Base-by-base conservation (phyloP, 2,888 invertebrate genomes). In the Mycalesis mineus region DNA sequence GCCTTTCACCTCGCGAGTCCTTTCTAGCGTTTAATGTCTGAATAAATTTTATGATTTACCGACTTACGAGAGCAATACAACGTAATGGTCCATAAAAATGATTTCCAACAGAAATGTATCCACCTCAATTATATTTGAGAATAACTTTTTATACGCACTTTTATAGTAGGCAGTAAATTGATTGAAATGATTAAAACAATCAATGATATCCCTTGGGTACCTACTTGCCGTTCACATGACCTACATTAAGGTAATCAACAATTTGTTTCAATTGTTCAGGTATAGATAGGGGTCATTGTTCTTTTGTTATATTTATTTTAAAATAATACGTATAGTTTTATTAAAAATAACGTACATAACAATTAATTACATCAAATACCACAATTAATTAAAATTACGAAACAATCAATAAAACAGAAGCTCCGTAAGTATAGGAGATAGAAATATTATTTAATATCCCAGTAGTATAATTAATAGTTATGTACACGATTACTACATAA, bases 1-100 rank as follows among this genome's bases (percentile, higher is more conserved):
- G 68, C 73, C 79, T 80, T 82, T 80, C 78, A 78, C 80, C 75
- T 75, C 70, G 62, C 53, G 64, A 72, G 70, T 79, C 77, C 81
- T 76, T 75, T 78, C 76, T 81, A 79, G 73, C 69, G 69, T 70
- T 78, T 75, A 73, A 77, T 72, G 65, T 73, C 67, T 66, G 69
- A 67, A 76, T 74, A 70, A 65, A 74, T 70, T 74, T 74, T 73
- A 74, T 75, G 70, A 77, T 78, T 75, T 74, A 72, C 65, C 65
- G 68, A 67, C 57, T 65, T 65, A 63, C 62, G 62, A 66, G 65
- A 68, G 68, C 68, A 69, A 70, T 72, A 68, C 69, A 68, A 64
- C 58, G 67, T 77, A 73, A 77, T 77, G 73, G 71, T 62, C 74
- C 71, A 77, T 82, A 76, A 82, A 80, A 77, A 69, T 67, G 45